Evolutionary conservation across 23 tunicate species (phyloP).

Genomic region (Diplosoma virens): DNA sequence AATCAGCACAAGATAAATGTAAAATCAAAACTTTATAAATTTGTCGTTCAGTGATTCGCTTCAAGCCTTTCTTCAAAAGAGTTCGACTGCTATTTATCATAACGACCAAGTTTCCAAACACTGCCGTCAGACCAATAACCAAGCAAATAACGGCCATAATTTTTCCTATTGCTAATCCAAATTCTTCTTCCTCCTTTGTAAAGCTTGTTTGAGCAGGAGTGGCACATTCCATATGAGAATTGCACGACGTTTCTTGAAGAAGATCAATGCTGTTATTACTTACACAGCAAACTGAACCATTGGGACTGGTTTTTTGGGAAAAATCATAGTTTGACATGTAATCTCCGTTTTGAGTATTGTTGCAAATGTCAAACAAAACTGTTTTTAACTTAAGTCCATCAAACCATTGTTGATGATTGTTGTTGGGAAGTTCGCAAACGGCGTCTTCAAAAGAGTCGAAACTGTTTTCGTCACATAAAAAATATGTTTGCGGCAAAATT

Average conservation of each 20-base stretch:
- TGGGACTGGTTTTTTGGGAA: neutral
- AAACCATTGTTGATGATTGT: neutral
- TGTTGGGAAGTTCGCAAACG: neutral
- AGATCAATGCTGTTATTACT: neutral
- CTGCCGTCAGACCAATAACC: constrained; percentile 1
- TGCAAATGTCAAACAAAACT: neutral
- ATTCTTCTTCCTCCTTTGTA: constrained; percentile 9
- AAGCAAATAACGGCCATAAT: neutral
- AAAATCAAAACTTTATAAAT: constrained; percentile 13
- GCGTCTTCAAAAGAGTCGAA: neutral
- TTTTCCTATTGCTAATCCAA: neutral
- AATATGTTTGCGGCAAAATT: neutral
- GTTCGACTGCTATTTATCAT: neutral
- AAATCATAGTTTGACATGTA: too few relatives aligned
- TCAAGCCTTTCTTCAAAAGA: neutral
- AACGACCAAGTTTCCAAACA: constrained; percentile 20
- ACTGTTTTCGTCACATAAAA: neutral
- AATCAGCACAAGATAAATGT: constrained; percentile 8
- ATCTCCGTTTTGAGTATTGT: neutral
- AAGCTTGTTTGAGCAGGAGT: neutral
- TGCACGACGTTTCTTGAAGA: neutral
- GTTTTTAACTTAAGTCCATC: neutral
- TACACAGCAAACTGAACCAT: neutral
- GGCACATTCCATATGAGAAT: neutral
- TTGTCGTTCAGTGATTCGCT: neutral